Percentiles rank a stretch among this genome's conserved stretches.
Conservation (phyloP, 2,888 invertebrate species). For the Melinaea marsaeus region DNA sequence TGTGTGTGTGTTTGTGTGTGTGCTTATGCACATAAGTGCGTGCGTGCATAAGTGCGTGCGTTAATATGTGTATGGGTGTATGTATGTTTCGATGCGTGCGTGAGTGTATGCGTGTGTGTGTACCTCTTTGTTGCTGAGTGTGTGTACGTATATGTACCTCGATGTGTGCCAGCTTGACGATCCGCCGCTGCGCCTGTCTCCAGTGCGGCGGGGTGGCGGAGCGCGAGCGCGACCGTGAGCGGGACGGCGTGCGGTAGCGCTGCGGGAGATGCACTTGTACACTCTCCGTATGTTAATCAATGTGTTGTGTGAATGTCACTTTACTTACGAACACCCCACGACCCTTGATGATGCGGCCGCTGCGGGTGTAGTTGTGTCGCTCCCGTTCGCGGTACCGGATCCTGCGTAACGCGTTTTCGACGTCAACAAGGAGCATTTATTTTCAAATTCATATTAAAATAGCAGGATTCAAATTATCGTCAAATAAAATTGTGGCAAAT, state of each 20-base stretch:
- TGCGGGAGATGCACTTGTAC: constrained; percentile 44
- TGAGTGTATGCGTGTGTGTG: neutral
- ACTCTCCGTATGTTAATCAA: neutral
- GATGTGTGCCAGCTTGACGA: constrained; percentile 89
- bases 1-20: too few species aligned
- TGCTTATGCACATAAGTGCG: too few species aligned
- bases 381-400: constrained; percentile 64
- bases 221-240: constrained; percentile 89
- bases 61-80: neutral
- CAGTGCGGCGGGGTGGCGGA: constrained; percentile 97
- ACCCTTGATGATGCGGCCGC: constrained; percentile 93
- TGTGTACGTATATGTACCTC: constrained; percentile 71
- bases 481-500: neutral
- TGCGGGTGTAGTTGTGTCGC: constrained; percentile 78
- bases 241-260: constrained; percentile 92
- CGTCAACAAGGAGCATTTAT: constrained; percentile 3
- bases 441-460: neutral
- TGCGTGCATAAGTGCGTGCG: too few species aligned
- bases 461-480: too few species aligned
- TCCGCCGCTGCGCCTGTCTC: constrained; percentile 91
- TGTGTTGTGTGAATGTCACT: neutral
- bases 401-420: constrained; percentile 37
- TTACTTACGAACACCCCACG: constrained; percentile 92
- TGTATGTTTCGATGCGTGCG: neutral
- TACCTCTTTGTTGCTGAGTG: too few species aligned